Conservation (phyloP, 2,113 vertebrate genomes). For the Daubentonia madagascariensis region DNA sequence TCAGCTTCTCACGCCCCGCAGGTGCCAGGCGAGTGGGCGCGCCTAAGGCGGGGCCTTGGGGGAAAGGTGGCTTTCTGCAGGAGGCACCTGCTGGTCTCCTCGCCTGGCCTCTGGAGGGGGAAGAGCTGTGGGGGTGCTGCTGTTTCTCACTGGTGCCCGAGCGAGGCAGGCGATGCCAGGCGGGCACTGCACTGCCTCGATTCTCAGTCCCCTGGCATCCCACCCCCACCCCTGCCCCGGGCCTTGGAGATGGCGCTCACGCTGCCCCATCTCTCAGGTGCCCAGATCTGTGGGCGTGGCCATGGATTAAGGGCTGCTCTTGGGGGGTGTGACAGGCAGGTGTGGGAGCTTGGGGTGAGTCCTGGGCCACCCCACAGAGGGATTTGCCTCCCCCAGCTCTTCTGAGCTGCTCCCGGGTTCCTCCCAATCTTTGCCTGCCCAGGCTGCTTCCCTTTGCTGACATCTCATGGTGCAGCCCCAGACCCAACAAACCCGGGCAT, state of each 20-base stretch:
- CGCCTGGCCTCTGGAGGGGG: background rate
- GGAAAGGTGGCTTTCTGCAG: background rate
- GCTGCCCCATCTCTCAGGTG: background rate
- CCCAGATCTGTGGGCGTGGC: background rate
- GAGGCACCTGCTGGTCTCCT: background rate
- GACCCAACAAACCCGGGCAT: background rate
- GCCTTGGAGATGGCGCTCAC: background rate
- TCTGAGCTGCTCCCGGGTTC: fast-evolving
- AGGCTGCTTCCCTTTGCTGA: fast-evolving
- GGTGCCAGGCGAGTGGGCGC: background rate
- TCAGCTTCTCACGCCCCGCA: background rate
- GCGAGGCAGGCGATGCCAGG: background rate
- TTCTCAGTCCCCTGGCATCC: background rate
- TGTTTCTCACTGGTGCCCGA: background rate
- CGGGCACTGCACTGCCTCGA: fast-evolving
- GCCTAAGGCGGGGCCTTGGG: background rate
- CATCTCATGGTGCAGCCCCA: background rate
- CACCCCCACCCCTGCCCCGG: background rate
- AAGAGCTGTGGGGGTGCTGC: too few species aligned
- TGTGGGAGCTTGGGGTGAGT: background rate
- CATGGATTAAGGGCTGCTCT: background rate
- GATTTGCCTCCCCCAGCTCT: too few species aligned
- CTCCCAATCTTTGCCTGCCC: too few species aligned
- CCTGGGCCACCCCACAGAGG: background rate
- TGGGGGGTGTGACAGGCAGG: background rate